Base-by-base conservation (phyloP, 2,888 invertebrate species). In the Dusona sp. region DNA sequence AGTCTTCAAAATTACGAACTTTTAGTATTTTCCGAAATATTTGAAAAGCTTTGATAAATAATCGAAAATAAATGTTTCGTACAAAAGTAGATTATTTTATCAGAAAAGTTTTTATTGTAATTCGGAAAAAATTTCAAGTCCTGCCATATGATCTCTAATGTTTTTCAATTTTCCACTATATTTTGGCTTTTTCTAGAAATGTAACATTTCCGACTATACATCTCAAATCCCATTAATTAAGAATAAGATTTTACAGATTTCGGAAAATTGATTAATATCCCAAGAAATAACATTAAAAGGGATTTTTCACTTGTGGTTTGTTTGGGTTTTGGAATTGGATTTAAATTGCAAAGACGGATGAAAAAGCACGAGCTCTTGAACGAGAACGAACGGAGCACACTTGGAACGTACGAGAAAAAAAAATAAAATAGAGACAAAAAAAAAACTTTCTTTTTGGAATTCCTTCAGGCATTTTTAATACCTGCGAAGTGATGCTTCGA, bases 401-500 rank as follows among this genome's bases (percentile, higher is more conserved):
- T 25, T 75, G 61, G 75, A 61, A 29, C 61, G 25, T n/a, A 64
- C 38, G 29, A 29, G 38, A 36, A 8, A 19, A 48, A 70, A 57
- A 11, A 33, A 70, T 11, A 33, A 79, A 79, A 68, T 9, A 57
- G 13, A 64, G 7, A 61, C 25, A 25, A 73, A 25, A 72, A 13
- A 25, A 61, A 45, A 11, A 7, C 19, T 61, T 72, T 36, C 3
- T 51, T 51, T 73, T 74, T 67, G n/a, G n/a, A 75, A 70, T 54
- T 57, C 65, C 51, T 70, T 77, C 72, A 25, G 68, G 70, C 42
- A 42, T 57, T 74, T n/a, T 29, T 54, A 74, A 82, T 93, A 93
- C 93, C 93, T 94, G 93, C 90, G 87, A 92, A 93, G 86, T 92
- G 91, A 90, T 93, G 92, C 87, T 93, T 93, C 73, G 93, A 91